Evolutionary conservation across 2,797 vertebrate species (phyloP).

Genomic region (Oryzias sinensis): DNA sequence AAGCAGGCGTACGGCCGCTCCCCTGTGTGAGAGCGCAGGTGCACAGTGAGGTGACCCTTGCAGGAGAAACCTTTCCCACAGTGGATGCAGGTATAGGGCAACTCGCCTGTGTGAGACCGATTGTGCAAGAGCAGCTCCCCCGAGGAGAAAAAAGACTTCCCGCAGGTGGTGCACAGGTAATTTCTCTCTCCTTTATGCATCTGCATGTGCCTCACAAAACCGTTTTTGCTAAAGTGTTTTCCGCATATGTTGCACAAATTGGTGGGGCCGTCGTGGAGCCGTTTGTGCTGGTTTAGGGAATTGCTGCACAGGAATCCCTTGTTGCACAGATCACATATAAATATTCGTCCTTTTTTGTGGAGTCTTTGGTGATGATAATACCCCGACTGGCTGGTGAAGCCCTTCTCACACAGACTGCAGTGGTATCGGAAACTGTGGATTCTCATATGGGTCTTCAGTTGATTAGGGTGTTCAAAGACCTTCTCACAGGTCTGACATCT

Average conservation of each 20-base stretch:
- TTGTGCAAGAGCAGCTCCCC: slow-evolving; percentile 68
- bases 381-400: slow-evolving; percentile 59
- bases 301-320: slow-evolving; percentile 61
- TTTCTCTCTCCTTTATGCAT: slow-evolving; percentile 70
- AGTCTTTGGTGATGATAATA: slow-evolving; percentile 66
- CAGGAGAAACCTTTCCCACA: slow-evolving; percentile 70
- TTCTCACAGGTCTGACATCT: slow-evolving; percentile 55
- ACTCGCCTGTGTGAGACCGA: slow-evolving; percentile 65
- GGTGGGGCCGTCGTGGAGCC: slow-evolving; percentile 50
- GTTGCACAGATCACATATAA: slow-evolving; percentile 56
- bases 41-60: slow-evolving; percentile 60
- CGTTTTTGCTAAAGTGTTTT: slow-evolving; percentile 59
- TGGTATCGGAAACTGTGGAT: slow-evolving; percentile 54
- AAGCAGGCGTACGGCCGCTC: slow-evolving; percentile 65
- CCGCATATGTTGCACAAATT: slow-evolving; percentile 58
- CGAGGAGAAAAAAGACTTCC: slow-evolving; percentile 64
- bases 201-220: slow-evolving; percentile 59
- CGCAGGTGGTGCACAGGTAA: slow-evolving; percentile 64
- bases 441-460: slow-evolving; percentile 56
- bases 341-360: slow-evolving; percentile 59
- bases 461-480: slow-evolving; percentile 61
- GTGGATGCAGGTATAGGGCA: slow-evolving; percentile 62
- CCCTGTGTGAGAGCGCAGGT: slow-evolving; percentile 66
- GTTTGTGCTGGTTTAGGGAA: slow-evolving; percentile 61
- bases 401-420: slow-evolving; percentile 66